Percentiles rank a stretch among this genome's conserved stretches.
Conservation (phyloP, 2,797 vertebrate genomes). For the Labroides dimidiatus region DNA sequence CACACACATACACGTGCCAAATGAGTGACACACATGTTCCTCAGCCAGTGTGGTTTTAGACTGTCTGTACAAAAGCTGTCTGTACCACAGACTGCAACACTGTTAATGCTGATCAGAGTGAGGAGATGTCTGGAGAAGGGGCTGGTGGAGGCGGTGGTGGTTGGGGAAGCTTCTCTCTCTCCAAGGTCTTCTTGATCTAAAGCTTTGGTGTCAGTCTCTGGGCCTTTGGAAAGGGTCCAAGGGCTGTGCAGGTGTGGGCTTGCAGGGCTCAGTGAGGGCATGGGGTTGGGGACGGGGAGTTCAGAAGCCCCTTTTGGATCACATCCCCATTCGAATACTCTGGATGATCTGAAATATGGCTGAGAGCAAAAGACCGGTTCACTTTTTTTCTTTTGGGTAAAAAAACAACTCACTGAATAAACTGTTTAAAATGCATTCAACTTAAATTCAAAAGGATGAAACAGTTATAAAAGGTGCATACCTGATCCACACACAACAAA, state of each 20-base stretch:
- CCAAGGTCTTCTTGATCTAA: slow-evolving; percentile 33
- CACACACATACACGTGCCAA: slow-evolving; percentile 53
- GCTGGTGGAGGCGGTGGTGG: slow-evolving; percentile 2
- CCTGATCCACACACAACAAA: slow-evolving; percentile 97
- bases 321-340: slow-evolving; percentile 88
- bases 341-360: slow-evolving; percentile 89
- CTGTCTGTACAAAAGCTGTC: slow-evolving; percentile 81
- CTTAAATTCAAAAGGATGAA: neutral
- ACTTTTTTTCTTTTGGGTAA: no score
- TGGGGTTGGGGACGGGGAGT: slow-evolving; percentile 21
- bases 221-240: slow-evolving; percentile 25
- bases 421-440: neutral
- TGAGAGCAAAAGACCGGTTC: slow-evolving; percentile 44
- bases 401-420: neutral
- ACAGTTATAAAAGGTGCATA: slow-evolving; percentile 54
- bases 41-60: slow-evolving; percentile 65
- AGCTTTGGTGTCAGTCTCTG: slow-evolving; percentile 42
- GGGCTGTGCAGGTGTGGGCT: slow-evolving; percentile 34
- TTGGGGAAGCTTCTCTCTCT: slow-evolving; percentile 20
- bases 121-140: slow-evolving; percentile 16
- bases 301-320: slow-evolving; percentile 58
- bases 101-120: slow-evolving; percentile 75
- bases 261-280: slow-evolving; percentile 58
- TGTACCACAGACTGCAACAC: slow-evolving; percentile 73
- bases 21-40: slow-evolving; percentile 52